Conservation (phyloP, 2,113 vertebrate genomes). For the Chrysemys picta region DNA sequence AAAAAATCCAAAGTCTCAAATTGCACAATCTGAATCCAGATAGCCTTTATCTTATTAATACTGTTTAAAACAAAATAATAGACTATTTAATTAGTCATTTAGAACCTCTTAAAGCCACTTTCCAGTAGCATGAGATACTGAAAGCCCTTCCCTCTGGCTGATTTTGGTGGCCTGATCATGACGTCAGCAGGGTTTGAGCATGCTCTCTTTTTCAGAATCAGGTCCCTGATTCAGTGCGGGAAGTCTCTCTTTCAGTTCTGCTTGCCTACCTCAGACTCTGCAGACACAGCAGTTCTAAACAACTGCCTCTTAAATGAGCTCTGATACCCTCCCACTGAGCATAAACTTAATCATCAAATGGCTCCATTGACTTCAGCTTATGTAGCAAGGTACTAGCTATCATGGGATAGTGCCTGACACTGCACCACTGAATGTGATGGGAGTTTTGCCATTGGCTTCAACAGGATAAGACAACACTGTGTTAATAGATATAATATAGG, state of each 20-base stretch:
- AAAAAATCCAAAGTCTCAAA: background rate
- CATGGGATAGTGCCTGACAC: background rate
- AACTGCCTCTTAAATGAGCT: background rate
- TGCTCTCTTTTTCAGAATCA: background rate
- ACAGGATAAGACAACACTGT: background rate
- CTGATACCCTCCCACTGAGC: background rate
- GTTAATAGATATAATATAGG: background rate
- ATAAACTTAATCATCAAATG: constrained; percentile 25
- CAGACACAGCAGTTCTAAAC: background rate
- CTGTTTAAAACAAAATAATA: no score
- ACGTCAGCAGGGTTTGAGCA: background rate
- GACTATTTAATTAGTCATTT: background rate
- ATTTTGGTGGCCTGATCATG: background rate
- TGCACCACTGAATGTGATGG: background rate
- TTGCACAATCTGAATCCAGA: background rate
- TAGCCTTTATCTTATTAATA: background rate
- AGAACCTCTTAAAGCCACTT: background rate
- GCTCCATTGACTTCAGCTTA: background rate
- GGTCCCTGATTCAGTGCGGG: background rate
- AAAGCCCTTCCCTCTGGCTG: background rate
- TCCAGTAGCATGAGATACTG: background rate
- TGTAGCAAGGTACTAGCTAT: constrained; percentile 47
- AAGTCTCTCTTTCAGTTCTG: background rate
- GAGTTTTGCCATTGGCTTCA: background rate
- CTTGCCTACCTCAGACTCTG: background rate